phyloP scores from a whole-genome alignment of 2,888 invertebrate species.

The Pseudococcus jackbeardsleyi region DNA sequence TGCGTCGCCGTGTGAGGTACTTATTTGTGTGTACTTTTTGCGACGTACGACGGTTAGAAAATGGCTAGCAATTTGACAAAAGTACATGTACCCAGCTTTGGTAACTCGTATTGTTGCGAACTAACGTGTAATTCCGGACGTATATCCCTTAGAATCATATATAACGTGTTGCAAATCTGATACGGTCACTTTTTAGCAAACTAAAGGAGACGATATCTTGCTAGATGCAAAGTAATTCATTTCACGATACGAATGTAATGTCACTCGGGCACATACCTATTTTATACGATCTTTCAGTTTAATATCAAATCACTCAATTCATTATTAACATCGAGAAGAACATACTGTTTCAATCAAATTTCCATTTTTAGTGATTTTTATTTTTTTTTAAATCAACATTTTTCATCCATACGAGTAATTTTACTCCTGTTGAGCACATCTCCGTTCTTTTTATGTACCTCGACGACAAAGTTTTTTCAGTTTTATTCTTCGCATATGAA shows the following conservation, averaged over 20 bases:
- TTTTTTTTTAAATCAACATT: no score
- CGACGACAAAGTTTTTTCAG: no score
- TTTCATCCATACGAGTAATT: no score
- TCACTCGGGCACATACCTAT: background rate
- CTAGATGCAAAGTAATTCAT: background rate
- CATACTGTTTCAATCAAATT: no score
- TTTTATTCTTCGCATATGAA: no score
- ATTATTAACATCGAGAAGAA: no score
- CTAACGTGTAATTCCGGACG: background rate
- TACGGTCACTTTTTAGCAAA: constrained; percentile 26
- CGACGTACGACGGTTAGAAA: background rate
- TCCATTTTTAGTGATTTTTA: no score
- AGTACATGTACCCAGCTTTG: background rate
- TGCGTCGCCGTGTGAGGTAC: background rate
- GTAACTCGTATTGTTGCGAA: background rate
- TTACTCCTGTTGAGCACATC: no score
- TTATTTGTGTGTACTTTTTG: constrained; percentile 21
- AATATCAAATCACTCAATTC: no score
- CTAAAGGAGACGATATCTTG: background rate
- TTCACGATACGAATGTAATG: background rate
- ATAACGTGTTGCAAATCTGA: constrained; percentile 31
- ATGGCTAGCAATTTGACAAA: constrained; percentile 37
- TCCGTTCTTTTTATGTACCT: no score
- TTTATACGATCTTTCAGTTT: no score
- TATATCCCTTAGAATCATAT: constrained; percentile 33